Evolutionary conservation across 2,113 vertebrate genomes (phyloP).

Genomic region (Phalacrocorax pelagicus): DNA sequence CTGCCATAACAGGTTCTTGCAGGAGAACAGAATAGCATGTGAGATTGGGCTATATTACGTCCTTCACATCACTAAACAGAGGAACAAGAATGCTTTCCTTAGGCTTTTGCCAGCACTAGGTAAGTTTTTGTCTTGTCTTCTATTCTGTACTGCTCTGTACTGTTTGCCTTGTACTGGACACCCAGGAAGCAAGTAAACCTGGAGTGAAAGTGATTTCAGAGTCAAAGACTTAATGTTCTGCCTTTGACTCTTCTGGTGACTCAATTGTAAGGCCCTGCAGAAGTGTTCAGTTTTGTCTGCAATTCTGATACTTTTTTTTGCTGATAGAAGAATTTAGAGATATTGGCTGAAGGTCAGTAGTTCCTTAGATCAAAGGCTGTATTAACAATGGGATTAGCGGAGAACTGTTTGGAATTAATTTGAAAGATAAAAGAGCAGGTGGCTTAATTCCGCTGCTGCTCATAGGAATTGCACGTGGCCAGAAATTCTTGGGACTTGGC

Average conservation of each 20-base stretch:
- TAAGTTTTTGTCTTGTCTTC: slow-evolving; percentile 55
- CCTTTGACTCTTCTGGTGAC: not conserved
- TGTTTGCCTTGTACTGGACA: not conserved
- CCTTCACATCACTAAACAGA: slow-evolving; percentile 91
- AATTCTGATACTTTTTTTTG: not conserved
- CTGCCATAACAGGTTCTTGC: slow-evolving; percentile 79
- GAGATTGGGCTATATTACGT: slow-evolving; percentile 95
- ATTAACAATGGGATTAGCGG: not conserved
- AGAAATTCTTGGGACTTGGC: not conserved
- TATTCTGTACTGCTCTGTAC: not conserved
- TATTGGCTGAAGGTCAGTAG: not conserved
- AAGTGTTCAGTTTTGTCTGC: not conserved
- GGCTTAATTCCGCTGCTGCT: not conserved
- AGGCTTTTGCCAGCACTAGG: slow-evolving; percentile 89
- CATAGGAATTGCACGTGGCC: not conserved
- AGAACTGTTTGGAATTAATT: not conserved
- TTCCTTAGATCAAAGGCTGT: not conserved
- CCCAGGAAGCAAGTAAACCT: not conserved
- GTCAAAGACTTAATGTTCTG: not conserved
- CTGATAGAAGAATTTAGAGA: not conserved
- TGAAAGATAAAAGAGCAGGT: not conserved
- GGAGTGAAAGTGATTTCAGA: not conserved
- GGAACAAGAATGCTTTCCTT: slow-evolving; percentile 94
- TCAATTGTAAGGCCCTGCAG: not conserved
- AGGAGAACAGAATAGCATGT: slow-evolving; percentile 93